Conservation (phyloP, 2,888 invertebrate species). For the Leucania comma region DNA sequence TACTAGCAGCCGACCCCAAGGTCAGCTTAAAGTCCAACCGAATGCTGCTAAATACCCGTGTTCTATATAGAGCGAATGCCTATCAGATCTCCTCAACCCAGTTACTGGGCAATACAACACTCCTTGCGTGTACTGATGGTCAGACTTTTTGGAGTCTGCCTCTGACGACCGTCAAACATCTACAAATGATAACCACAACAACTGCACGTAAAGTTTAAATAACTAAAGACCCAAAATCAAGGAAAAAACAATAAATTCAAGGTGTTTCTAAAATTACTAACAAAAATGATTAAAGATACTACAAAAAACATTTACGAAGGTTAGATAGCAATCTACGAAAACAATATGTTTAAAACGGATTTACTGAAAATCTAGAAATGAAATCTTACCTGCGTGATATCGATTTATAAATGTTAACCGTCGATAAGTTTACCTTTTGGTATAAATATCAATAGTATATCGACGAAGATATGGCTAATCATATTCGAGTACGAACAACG, state of each 20-base stretch:
- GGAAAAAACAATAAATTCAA: constrained; percentile 14
- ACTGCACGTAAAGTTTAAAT: background rate
- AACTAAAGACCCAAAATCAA: background rate
- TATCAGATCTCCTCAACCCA: too few species aligned
- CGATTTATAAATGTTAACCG: constrained; percentile 44
- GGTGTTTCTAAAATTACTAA: constrained; percentile 6
- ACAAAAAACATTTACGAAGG: constrained; percentile 46
- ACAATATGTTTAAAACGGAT: constrained; percentile 63
- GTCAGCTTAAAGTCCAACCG: too few species aligned
- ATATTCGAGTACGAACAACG: constrained; percentile 20
- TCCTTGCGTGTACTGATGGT: too few species aligned
- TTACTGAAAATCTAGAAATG: constrained; percentile 59
- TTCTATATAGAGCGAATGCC: too few species aligned
- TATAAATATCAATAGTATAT: constrained; percentile 16
- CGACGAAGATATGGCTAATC: constrained; percentile 34
- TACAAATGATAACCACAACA: too few species aligned
- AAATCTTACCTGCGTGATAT: constrained; percentile 55
- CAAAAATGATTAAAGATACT: constrained; percentile 37
- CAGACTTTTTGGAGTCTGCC: too few species aligned
- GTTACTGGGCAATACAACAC: too few species aligned
- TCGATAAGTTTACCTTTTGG: constrained; percentile 43
- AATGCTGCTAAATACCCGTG: too few species aligned
- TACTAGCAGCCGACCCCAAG: too few species aligned
- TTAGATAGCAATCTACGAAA: constrained; percentile 53
- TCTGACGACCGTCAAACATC: too few species aligned